Conservation (phyloP, 92 coral and sea anemone genomes). For the Umimayanthus kanabou region DNA sequence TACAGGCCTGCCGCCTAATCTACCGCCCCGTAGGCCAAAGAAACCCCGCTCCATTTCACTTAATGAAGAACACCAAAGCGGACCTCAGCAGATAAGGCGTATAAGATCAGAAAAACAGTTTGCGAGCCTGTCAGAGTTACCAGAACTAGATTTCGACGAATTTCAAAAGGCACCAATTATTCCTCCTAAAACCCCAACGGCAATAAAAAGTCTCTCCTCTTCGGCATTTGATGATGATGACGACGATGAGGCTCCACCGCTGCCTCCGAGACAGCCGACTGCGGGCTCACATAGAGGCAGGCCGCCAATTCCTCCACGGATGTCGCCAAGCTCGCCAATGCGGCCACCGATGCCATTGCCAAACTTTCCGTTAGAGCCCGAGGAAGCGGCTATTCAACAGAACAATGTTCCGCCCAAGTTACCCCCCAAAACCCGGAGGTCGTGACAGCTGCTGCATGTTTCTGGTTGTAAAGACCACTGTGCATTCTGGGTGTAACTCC, state of each 20-base stretch:
- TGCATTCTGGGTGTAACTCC: neutral
- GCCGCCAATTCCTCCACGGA: constrained; percentile 83
- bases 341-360: constrained; percentile 43
- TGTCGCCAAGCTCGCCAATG: constrained; percentile 49
- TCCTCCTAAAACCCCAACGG: constrained; percentile 45
- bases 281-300: constrained; percentile 50
- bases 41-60: constrained; percentile 72
- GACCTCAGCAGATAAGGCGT: constrained; percentile 49
- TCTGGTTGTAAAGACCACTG: neutral
- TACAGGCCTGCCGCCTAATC: constrained; percentile 61
- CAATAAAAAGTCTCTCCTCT: constrained; percentile 19
- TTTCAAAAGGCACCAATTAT: constrained; percentile 23
- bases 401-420: constrained; percentile 39
- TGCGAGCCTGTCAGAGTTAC: constrained; percentile 34
- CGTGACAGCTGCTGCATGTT: neutral
- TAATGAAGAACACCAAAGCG: constrained; percentile 50
- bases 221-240: constrained; percentile 49
- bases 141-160: constrained; percentile 35
- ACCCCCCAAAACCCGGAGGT: constrained; percentile 33
- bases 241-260: constrained; percentile 64
- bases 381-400: constrained; percentile 5
- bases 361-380: neutral
- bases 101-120: constrained; percentile 51
- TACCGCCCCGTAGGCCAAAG: constrained; percentile 75
- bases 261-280: constrained; percentile 74